Percentiles rank a stretch among this genome's conserved stretches.
phyloP scores from a whole-genome alignment of 2,113 vertebrate genomes.

The Myrmecophaga tridactyla region DNA sequence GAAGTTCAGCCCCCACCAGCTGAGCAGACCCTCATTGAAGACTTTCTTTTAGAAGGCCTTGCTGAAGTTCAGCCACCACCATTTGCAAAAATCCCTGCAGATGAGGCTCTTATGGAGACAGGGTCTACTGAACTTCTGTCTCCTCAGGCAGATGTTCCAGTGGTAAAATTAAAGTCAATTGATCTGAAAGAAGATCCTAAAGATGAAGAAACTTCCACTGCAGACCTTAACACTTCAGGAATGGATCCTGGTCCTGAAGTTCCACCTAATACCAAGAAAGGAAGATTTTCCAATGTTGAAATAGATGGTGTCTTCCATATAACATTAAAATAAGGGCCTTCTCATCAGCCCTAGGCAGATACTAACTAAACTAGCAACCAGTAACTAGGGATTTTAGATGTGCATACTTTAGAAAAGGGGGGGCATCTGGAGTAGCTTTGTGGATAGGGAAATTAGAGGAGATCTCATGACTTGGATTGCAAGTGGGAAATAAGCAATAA shows the following conservation, averaged over 20 bases:
- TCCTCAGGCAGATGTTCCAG: not conserved
- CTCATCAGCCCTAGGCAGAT: not conserved
- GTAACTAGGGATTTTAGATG: not conserved
- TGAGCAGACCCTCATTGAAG: not conserved
- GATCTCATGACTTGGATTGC: not conserved
- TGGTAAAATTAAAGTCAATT: not conserved
- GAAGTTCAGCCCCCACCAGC: not conserved
- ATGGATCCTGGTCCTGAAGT: not conserved
- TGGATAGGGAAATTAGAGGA: conserved; percentile 14
- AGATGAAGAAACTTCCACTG: not conserved
- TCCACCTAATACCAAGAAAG: not conserved
- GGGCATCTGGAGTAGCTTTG: conserved; percentile 3
- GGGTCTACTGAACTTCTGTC: not conserved
- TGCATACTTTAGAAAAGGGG: not conserved
- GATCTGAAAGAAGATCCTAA: not conserved
- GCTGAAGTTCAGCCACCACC: not conserved
- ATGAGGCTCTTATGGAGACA: not conserved
- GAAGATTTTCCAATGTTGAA: not conserved
- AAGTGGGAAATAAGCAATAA: conserved; percentile 65
- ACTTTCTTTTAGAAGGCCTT: not conserved
- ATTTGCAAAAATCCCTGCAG: not conserved
- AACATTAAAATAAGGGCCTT: not conserved
- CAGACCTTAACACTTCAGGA: not conserved
- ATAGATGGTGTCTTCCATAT: conserved; percentile 2
- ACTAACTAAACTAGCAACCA: not conserved